Percentiles rank a stretch among this genome's conserved stretches.
phyloP scores from a whole-genome alignment of 2,113 vertebrate genomes.

The Etheostoma spectabile region DNA sequence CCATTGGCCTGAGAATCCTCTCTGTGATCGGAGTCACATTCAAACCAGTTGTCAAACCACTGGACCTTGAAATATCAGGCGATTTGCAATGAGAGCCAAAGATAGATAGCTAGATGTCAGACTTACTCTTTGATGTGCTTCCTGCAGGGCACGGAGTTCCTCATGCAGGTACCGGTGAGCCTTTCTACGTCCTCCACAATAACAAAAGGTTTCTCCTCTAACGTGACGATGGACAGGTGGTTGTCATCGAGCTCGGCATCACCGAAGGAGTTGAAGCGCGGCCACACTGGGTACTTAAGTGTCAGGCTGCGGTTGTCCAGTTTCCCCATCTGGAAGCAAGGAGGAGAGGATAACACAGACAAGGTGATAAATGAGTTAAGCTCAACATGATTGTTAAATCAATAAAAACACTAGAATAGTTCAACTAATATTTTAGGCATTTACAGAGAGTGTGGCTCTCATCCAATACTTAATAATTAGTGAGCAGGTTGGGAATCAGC shows the following conservation, averaged over 20 bases:
- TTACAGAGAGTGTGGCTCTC: conserved; percentile 13
- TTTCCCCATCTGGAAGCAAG: conserved; percentile 90
- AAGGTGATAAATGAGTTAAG: not conserved
- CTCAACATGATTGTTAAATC: not conserved
- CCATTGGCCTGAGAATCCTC: not conserved
- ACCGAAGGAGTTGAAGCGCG: conserved; percentile 92
- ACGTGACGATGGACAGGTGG: conserved; percentile 97
- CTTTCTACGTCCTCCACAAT: conserved; percentile 97
- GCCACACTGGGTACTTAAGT: conserved; percentile 96
- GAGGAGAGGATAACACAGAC: not conserved
- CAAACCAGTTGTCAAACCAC: not conserved
- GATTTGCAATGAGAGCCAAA: not conserved
- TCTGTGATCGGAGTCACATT: not conserved
- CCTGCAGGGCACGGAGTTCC: conserved; percentile 96
- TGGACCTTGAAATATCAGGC: not conserved
- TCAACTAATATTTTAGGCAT: conserved; percentile 3
- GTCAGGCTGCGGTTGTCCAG: conserved; percentile 95
- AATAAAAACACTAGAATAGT: not conserved
- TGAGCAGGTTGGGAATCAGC: conserved; percentile 23
- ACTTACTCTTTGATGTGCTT: conserved; percentile 97
- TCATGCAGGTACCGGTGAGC: conserved; percentile 95
- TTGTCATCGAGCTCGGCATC: conserved; percentile 95
- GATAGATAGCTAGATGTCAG: not conserved
- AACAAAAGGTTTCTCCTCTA: conserved; percentile 98
- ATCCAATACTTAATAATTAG: conserved; percentile 13